phyloP scores from a whole-genome alignment of 2,888 invertebrate species.

The Seira musarum region DNA sequence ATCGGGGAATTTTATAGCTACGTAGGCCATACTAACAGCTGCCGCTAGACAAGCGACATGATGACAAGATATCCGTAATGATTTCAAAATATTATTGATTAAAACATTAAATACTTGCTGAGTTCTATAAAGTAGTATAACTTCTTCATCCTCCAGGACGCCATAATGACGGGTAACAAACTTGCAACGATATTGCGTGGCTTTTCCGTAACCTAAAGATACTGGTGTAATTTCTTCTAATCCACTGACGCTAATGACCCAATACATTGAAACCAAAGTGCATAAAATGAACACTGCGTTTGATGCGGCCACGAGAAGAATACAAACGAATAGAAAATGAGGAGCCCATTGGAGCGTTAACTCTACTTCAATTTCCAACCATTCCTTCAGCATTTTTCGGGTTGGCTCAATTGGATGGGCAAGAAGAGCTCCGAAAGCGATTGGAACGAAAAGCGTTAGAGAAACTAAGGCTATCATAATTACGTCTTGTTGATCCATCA shows the following conservation, averaged over 20 bases:
- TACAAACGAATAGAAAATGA: neutral
- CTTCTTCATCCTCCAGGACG: conserved; percentile 9
- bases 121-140: conserved; percentile 19
- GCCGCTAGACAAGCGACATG: conserved; percentile 18
- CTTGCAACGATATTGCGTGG: neutral
- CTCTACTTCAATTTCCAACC: neutral
- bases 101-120: conserved; percentile 12
- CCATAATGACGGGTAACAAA: conserved; percentile 6
- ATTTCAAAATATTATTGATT: conserved; percentile 19
- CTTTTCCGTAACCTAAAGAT: too few relatives aligned
- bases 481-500: neutral
- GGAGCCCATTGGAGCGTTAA: neutral
- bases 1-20: conserved; percentile 20
- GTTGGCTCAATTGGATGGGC: conserved; percentile 13
- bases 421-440: neutral
- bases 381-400: neutral
- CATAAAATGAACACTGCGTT: conserved; percentile 7
- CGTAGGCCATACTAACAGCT: neutral
- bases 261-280: neutral
- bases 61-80: neutral
- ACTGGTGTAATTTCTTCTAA: neutral
- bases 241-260: too few relatives aligned
- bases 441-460: neutral
- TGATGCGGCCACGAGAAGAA: neutral
- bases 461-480: neutral